A percentile compares a stretch with the other conserved stretches of the same genome.
phyloP scores from a whole-genome alignment of 2,797 vertebrate genomes.

The Cynopterus sphinx region DNA sequence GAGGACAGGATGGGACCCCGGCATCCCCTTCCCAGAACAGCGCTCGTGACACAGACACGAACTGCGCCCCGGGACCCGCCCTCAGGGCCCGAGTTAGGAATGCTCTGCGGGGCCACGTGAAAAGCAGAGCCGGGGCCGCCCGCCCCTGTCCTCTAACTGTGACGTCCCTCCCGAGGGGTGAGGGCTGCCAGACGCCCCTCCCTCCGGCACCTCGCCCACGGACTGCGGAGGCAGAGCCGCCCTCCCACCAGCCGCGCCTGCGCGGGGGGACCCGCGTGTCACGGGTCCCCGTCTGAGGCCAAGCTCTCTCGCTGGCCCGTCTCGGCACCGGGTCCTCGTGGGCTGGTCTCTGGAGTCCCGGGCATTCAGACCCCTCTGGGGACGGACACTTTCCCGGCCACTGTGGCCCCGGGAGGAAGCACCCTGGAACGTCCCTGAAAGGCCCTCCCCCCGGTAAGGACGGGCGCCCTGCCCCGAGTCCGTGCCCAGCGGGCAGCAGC shows the following conservation, averaged over 20 bases:
- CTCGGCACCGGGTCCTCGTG: too few species aligned
- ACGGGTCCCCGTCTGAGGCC: neutral
- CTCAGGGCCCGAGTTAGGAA: neutral
- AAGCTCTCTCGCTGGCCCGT: neutral
- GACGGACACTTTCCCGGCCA: neutral
- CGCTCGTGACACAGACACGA: fast-evolving
- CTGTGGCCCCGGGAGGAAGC: neutral
- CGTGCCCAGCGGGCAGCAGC: fast-evolving
- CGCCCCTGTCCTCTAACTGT: neutral
- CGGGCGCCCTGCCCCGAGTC: too few species aligned
- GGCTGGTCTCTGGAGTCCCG: neutral
- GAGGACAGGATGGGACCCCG: too few species aligned
- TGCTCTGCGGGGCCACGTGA: neutral
- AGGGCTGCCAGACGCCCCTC: too few species aligned
- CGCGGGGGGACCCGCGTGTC: neutral
- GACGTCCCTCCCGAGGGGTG: neutral
- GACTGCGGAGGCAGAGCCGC: too few species aligned
- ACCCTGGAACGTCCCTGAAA: neutral
- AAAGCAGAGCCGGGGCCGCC: neutral
- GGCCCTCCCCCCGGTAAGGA: neutral
- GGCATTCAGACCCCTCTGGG: neutral
- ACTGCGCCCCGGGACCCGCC: neutral
- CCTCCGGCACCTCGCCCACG: too few species aligned
- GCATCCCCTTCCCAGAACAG: neutral
- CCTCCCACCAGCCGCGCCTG: too few species aligned